Base-by-base conservation (phyloP, 2,888 invertebrate genomes). In the Heliothis peltigera region DNA sequence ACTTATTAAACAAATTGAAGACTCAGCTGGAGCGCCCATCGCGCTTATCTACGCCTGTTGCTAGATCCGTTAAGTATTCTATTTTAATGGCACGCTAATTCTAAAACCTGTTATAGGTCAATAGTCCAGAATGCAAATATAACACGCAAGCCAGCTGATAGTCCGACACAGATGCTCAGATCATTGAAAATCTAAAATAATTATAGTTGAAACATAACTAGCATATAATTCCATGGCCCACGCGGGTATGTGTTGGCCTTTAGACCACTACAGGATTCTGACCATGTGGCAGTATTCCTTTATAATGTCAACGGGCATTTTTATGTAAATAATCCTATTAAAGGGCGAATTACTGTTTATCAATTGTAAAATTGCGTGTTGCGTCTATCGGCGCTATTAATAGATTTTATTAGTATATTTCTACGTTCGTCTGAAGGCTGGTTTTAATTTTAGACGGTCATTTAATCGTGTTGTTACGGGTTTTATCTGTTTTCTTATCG, bases 241-340 rank as follows among this genome's bases (percentile, higher is more conserved):
- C 7, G 52, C 3, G 44, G 48, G 42, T 42, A 52, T 55, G 56
- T 62, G 61, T 52, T 61, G 52, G 44, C 51, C 49, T 47, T 73
- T 62, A 72, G 19, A 1, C 49, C 18, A 44, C 51, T 54, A 64
- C 10, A 19, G 63, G 43, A 55, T 51, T 58, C 57, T 25, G 54
- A 32, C 47, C 48, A 52, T 63, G 61, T 44, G 54, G 22, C 52
- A 63, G 32, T 61, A 32, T 46, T 42, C 46, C 6, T 65, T 74
- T 68, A 66, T 77, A 86, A 84, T 85, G 82, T 81, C 82, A 83
- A 69, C 66, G 53, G 64, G 68, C 75, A 84, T 85, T 83, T 86
- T 86, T 86, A 86, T 86, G 86, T 76, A 80, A 82, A 85, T 85
- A 70, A 60, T 55, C 58, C 71, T 64, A 62, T 56, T 60, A 84